These are phyloP conservation scores for Automeris io DNA, from an alignment of 2,888 invertebrate genomes.

Conservation along the genomic window DNA sequence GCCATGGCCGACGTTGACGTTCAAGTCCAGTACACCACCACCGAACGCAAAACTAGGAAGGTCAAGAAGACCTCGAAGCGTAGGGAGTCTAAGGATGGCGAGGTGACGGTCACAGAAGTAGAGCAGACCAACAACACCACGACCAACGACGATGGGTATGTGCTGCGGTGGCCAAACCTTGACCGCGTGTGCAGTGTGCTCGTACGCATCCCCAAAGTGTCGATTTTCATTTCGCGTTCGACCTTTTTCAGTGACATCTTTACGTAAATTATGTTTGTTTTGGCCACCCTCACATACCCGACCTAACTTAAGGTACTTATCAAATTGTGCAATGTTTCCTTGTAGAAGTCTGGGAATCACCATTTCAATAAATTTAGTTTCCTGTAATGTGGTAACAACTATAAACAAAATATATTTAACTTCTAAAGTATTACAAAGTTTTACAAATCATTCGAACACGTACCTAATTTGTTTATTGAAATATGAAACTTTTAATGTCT, in stretches of 20 bases:
- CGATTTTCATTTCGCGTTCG: constrained; percentile 42
- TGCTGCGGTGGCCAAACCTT: constrained; percentile 79
- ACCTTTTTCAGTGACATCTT: constrained; percentile 41
- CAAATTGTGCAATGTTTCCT: constrained; percentile 15
- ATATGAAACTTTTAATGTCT: background rate
- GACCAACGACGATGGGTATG: constrained; percentile 89
- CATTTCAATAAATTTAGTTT: background rate
- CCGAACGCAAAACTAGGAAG: constrained; percentile 94
- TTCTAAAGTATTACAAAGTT: background rate
- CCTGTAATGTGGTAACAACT: background rate
- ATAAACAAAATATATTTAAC: background rate
- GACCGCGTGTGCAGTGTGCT: constrained; percentile 41
- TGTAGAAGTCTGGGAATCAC: background rate
- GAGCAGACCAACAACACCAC: constrained; percentile 81
- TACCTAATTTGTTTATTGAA: background rate
- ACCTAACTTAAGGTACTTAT: constrained; percentile 70
- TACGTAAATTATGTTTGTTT: constrained; percentile 30
- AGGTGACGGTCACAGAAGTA: constrained; percentile 89
- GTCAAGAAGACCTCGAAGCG: constrained; percentile 89
- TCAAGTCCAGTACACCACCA: constrained; percentile 89
- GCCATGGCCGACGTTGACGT: constrained; percentile 94
- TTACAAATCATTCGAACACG: background rate
- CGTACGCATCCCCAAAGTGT: constrained; percentile 53
- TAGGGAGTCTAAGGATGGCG: constrained; percentile 84
- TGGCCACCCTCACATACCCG: constrained; percentile 77